Conservation (phyloP, 2,797 vertebrate species). For the Distichodus sexfasciatus region DNA sequence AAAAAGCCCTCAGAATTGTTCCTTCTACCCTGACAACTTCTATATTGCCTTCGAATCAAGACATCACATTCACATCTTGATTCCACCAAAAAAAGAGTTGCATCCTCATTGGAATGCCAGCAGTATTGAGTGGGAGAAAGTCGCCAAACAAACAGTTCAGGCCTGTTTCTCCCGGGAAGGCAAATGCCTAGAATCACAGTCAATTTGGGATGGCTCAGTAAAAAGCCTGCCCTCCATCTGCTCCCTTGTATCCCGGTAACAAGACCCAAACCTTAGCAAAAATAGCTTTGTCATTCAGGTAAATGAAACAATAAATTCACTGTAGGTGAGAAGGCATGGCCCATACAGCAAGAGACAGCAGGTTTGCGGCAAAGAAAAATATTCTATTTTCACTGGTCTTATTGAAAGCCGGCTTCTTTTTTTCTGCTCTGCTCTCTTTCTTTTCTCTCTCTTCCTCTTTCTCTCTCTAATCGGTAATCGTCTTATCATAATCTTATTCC, state of each 20-base stretch:
- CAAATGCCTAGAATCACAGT: conserved; percentile 49
- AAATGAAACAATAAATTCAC: conserved; percentile 50
- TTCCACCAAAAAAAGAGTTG: conserved; percentile 1
- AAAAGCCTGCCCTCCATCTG: conserved; percentile 52
- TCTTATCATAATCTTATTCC: conserved; percentile 35
- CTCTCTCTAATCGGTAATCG: conserved; percentile 19
- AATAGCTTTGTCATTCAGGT: conserved; percentile 51
- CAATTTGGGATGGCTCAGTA: conserved; percentile 47
- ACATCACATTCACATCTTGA: conserved; percentile 23
- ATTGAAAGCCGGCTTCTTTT: background rate
- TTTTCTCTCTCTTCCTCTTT: background rate
- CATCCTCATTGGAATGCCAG: conserved; percentile 10
- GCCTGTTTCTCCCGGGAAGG: conserved; percentile 39
- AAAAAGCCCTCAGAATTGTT: conserved; percentile 12
- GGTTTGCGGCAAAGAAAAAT: background rate
- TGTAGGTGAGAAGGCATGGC: conserved; percentile 27
- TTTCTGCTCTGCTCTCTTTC: background rate
- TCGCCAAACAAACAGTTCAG: conserved; percentile 42
- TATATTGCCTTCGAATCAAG: conserved; percentile 32
- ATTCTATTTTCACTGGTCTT: conserved; percentile 13
- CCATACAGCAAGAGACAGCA: conserved; percentile 28
- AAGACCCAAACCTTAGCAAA: conserved; percentile 38
- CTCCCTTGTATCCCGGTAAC: conserved; percentile 48
- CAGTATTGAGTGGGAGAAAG: conserved; percentile 16
- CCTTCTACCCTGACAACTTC: background rate